Evolutionary conservation across 2,797 vertebrate species (phyloP).

Genomic region (Borostomias antarcticus): DNA sequence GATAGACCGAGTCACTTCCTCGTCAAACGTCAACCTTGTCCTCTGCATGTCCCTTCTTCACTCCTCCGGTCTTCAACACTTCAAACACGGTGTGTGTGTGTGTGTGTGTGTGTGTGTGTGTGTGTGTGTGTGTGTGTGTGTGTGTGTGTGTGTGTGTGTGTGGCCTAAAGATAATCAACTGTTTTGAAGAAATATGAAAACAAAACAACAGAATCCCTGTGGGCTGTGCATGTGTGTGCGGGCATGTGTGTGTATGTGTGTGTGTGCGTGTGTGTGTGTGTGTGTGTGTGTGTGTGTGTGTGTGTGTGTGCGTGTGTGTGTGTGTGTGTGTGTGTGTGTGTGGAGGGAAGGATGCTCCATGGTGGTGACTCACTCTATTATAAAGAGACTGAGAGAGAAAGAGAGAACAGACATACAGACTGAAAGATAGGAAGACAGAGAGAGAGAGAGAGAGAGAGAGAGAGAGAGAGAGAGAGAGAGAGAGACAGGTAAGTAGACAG

Average conservation of each 20-base stretch:
- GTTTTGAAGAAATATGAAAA: constrained; percentile 38
- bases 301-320: not conserved
- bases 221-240: no score
- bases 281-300: not conserved
- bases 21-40: constrained; percentile 67
- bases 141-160: constrained; percentile 31
- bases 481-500: not conserved
- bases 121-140: not conserved
- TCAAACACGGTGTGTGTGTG: constrained; percentile 27
- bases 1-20: constrained; percentile 57
- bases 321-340: not conserved
- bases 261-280: not conserved
- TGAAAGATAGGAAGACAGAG: no score
- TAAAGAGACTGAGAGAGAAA: constrained; percentile 23
- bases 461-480: no score
- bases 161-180: constrained; percentile 43
- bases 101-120: constrained; percentile 24
- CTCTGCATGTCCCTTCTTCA: constrained; percentile 40
- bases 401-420: no score
- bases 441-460: not conserved
- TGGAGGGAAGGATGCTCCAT: constrained; percentile 9
- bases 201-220: no score
- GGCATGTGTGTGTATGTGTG: not conserved
- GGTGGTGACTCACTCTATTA: constrained; percentile 36
- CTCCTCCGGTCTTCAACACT: constrained; percentile 9